Base-by-base conservation (phyloP, 2,797 vertebrate species). In the Falco novaeseelandiae region DNA sequence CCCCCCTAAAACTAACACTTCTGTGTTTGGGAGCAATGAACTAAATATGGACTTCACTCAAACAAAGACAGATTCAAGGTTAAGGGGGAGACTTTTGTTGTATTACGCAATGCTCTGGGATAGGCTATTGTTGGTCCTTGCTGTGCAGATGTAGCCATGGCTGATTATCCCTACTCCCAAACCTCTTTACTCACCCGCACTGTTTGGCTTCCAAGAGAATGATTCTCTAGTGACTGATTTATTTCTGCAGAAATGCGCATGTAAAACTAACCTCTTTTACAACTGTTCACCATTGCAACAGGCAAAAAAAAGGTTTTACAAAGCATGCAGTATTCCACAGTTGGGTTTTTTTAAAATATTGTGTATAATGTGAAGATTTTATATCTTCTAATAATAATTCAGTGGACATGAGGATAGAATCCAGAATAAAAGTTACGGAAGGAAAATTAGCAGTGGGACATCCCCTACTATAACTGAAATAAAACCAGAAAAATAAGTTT, bases 141-240 rank as follows among this genome's bases (percentile, higher is more conserved):
- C 83, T 77, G 85, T 90, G 90, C 92, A 96, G 94, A 97, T 96
- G 95, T 95, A 86, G 73, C 83, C 74, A 83, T 92, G 85, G 94
- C 70, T 95, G 90, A 95, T 95, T 96, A 97, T 96, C 83, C 73
- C 61, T 86, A 51, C 59, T 96, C 88, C 89, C 95, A 96, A 95
- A 80, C 15, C 95, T 94, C 94, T 94, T 96, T 94, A 87, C 70
- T 96, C 90, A 94, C 87, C 80, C 49, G 2, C 62, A 80, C 76
- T 95, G 77, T 97, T 90, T 78, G 54, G 86, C 90, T 97, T 97
- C 93, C 96, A 96, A 78, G 92, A 95, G 92, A 95, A 97, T 90
- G 73, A 86, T 72, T 95, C 95, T 95, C 94, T 80, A 51, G 93
- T 95, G 97, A 78, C 94, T 80, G 94, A 97, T 96, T 95, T 95